Evolutionary conservation across 2,113 vertebrate species (phyloP).

Genomic region (Probosciger aterrimus): DNA sequence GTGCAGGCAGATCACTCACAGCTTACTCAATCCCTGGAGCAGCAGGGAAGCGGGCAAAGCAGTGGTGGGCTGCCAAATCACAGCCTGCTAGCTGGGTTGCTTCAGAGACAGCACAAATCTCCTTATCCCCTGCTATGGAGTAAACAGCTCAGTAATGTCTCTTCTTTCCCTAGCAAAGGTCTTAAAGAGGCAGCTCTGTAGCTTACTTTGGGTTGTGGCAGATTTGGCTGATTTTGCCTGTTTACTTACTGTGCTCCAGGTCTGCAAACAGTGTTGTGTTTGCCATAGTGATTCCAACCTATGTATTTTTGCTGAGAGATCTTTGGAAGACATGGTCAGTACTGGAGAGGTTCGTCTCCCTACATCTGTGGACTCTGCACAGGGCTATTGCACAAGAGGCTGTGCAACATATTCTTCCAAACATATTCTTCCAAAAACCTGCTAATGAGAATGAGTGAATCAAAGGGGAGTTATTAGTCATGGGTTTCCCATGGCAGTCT

Average conservation of each 20-base stretch:
- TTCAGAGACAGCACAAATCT: not conserved
- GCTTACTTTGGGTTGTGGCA: not conserved
- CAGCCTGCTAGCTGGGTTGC: not conserved
- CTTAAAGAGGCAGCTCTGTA: not conserved
- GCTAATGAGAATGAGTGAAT: not conserved
- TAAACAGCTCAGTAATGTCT: not conserved
- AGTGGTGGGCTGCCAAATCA: not conserved
- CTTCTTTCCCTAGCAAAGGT: not conserved
- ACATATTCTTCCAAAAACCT: not conserved
- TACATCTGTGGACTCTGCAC: not conserved
- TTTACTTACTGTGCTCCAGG: not conserved
- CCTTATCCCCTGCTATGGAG: not conserved
- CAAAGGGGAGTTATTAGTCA: not conserved
- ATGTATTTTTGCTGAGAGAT: not conserved
- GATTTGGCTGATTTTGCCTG: not conserved
- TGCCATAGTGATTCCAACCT: not conserved
- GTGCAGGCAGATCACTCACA: not conserved
- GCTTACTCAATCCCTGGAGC: conserved; percentile 1
- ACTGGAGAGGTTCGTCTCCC: not conserved
- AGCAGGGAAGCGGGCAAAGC: not conserved
- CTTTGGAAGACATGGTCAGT: not conserved
- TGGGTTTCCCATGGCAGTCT: not conserved
- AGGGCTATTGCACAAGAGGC: not conserved
- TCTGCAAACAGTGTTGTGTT: not conserved
- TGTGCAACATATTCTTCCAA: not conserved